Evolutionary conservation across 2,888 invertebrate species (phyloP).

Genomic region (Colostygia pectinataria): DNA sequence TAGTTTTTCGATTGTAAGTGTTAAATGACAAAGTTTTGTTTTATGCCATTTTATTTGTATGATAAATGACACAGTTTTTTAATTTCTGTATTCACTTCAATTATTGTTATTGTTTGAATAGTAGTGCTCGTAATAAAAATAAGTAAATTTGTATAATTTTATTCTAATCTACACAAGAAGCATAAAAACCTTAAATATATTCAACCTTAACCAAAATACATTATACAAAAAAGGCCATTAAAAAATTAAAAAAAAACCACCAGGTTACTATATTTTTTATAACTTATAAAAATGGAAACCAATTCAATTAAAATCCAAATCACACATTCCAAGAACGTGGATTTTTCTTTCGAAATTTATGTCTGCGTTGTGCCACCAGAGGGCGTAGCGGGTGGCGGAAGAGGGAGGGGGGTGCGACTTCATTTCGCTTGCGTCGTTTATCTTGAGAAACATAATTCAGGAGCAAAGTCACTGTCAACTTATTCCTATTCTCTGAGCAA

Average conservation of each 20-base stretch:
- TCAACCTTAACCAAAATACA: too few relatives aligned
- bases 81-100: too few relatives aligned
- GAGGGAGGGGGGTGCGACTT: constrained; percentile 82
- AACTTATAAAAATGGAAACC: constrained; percentile 41
- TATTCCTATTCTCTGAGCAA: constrained; percentile 83
- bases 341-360: constrained; percentile 82
- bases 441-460: constrained; percentile 87
- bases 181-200: too few relatives aligned
- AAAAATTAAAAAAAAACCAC: too few relatives aligned
- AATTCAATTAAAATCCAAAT: constrained; percentile 81
- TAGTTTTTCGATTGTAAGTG: constrained; percentile 38
- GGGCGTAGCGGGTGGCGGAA: constrained; percentile 50
- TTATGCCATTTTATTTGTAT: too few relatives aligned
- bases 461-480: constrained; percentile 83
- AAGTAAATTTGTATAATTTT: too few relatives aligned
- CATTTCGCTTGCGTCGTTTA: constrained; percentile 89
- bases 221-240: too few relatives aligned
- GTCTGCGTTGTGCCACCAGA: constrained; percentile 65
- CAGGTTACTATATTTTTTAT: too few relatives aligned
- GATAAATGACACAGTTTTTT: too few relatives aligned
- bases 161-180: too few relatives aligned
- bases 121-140: too few relatives aligned
- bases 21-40: not conserved
- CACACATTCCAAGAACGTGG: constrained; percentile 78
- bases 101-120: too few relatives aligned